Evolutionary conservation across 2,113 vertebrate species (phyloP).

Genomic region (Microtus montanus): DNA sequence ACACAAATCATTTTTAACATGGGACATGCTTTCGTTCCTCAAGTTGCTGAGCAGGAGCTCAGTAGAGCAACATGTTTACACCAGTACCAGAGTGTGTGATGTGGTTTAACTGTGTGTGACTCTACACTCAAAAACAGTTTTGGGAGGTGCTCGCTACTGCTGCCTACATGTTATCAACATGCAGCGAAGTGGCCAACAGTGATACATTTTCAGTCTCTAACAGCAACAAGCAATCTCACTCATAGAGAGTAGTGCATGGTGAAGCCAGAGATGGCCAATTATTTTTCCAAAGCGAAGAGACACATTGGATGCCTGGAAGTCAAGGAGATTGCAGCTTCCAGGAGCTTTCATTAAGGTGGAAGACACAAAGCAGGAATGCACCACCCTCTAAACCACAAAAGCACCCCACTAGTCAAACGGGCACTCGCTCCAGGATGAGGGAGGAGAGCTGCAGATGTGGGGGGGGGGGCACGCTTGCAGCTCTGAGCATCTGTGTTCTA

Average conservation of each 20-base stretch:
- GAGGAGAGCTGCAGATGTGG: background rate
- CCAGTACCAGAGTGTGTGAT: background rate
- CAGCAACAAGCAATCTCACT: background rate
- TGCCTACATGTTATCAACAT: background rate
- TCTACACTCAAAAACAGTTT: background rate
- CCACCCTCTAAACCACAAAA: constrained; percentile 48
- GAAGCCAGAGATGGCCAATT: background rate
- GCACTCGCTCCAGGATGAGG: background rate
- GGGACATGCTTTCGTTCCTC: background rate
- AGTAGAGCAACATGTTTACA: background rate
- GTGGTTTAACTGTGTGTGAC: background rate
- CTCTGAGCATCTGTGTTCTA: accelerated
- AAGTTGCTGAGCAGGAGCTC: background rate
- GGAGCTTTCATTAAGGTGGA: background rate
- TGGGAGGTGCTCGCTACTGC: background rate
- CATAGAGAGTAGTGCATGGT: background rate
- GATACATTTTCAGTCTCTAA: background rate
- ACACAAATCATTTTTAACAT: background rate
- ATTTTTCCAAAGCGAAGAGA: background rate
- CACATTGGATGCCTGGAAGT: background rate
- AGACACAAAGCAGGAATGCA: background rate
- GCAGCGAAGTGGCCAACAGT: background rate
- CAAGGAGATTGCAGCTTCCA: background rate
- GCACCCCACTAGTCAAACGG: background rate
- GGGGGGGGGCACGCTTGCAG: background rate